Base-by-base conservation (phyloP, 2,113 vertebrate species). In the Tor tambroides region DNA sequence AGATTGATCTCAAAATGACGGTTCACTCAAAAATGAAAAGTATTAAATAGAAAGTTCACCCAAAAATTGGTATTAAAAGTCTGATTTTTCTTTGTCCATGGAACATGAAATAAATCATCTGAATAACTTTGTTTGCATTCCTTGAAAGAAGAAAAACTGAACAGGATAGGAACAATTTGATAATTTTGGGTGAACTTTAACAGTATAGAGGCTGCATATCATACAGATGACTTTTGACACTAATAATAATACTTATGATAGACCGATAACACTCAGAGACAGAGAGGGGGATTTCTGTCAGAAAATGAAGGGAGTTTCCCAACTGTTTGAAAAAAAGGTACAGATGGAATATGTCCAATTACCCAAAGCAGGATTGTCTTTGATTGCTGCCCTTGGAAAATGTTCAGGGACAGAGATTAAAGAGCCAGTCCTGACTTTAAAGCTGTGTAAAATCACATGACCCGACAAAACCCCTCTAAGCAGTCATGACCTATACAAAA, bases 361-460 rank as follows among this genome's bases (percentile, higher is more conserved):
- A 71, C 78, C 61, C 32, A 71, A 89, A 56, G 26, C 76, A 85
- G 21, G 67, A 88, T 32, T 28, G 61, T 79, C 77, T 88, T 69
- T 86, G 43, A 88, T 86, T 82, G 80, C 54, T 89, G 85, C 32
- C 54, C 86, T 85, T 87, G 30, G 85, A 71, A 89, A 88, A 78
- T 88, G 80, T 85, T 89, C 85, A 89, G 54, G 80, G 77, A 83
- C 38, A 6, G 43, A 85, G 71, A 89, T 89, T 90, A 87, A 89
- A 26, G 63, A 83, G 87, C 86, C 80, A 75, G 76, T 80, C 85
- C 89, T 92, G 89, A 93, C 89, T 93, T 92, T 91, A 91, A 93
- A 92, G 91, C 85, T 89, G 91, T 89, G 91, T 93, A 89, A 91
- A 93, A 90, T 77, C 85, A 86, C 85, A 83, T 91, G 91, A 91